Evolutionary conservation across 2,797 vertebrate species (phyloP).

Genomic region (Orientallactaga sibirica): DNA sequence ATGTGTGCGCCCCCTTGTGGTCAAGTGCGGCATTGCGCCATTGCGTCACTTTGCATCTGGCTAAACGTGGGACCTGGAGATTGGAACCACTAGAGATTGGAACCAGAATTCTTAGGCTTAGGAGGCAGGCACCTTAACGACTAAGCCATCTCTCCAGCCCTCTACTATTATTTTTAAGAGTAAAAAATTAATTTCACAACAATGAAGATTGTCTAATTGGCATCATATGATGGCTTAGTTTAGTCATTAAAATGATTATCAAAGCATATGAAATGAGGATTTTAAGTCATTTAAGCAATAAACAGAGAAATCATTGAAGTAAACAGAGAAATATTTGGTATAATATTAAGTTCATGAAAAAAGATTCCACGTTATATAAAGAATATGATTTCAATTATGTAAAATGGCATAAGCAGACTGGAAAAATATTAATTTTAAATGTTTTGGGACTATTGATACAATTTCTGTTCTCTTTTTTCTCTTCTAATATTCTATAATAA

Average conservation of each 20-base stretch:
- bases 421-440: constrained; percentile 73
- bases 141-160: too few species aligned
- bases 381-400: constrained; percentile 55
- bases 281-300: constrained; percentile 63
- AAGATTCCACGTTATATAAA: constrained; percentile 58
- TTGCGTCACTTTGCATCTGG: too few species aligned
- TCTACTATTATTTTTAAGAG: constrained; percentile 54
- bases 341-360: constrained; percentile 57
- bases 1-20: too few species aligned
- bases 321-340: constrained; percentile 64
- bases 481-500: constrained; percentile 72
- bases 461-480: constrained; percentile 71
- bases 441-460: constrained; percentile 72
- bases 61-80: too few species aligned
- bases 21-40: too few species aligned
- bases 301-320: constrained; percentile 59
- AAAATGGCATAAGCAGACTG: constrained; percentile 61
- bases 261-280: constrained; percentile 52
- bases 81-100: too few species aligned
- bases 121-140: too few species aligned
- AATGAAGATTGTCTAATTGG: neutral
- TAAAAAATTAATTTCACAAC: constrained; percentile 30
- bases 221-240: constrained; percentile 8
- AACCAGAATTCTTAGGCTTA: too few species aligned
- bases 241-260: constrained; percentile 68